Conservation (phyloP, 2,113 vertebrate genomes). For the Axis porcinus region DNA sequence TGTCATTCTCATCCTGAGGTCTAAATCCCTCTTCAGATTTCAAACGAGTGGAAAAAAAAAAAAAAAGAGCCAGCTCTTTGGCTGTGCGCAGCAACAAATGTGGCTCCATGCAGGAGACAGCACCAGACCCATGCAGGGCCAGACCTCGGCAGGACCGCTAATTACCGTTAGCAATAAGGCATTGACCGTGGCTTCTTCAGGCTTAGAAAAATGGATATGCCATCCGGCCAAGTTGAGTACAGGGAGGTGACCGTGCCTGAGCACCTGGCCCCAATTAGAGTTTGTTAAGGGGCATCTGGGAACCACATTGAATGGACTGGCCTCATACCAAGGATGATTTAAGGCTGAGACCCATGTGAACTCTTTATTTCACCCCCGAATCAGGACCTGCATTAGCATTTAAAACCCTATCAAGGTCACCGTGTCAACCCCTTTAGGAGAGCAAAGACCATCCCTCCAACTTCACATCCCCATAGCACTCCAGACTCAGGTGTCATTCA, state of each 20-base stretch:
- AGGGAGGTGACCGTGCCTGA: not conserved
- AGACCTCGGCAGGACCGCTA: not conserved
- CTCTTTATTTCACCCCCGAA: slow-evolving; percentile 15
- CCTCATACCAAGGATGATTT: slow-evolving; percentile 6
- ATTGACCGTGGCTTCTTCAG: not conserved
- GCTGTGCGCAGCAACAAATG: not conserved
- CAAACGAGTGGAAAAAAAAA: not conserved
- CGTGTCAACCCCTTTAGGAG: not conserved
- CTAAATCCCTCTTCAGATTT: not conserved
- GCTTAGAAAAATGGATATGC: not conserved
- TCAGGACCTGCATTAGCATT: not conserved
- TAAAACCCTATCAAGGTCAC: not conserved
- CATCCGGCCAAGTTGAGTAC: not conserved
- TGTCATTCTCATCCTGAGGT: not conserved
- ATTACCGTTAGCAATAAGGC: not conserved
- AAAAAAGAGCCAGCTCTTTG: not conserved
- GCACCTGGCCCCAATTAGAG: slow-evolving; percentile 37
- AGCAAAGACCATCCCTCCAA: not conserved
- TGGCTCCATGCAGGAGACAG: not conserved
- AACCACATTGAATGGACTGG: not conserved
- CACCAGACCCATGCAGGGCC: not conserved
- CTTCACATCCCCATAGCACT: not conserved
- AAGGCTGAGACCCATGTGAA: not conserved
- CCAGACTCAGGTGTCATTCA: not conserved
- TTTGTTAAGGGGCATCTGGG: slow-evolving; percentile 17